Percentiles rank a stretch among this genome's conserved stretches.
Evolutionary conservation across 2,113 vertebrate genomes (phyloP).

Genomic region (Pogonocichla stellata): DNA sequence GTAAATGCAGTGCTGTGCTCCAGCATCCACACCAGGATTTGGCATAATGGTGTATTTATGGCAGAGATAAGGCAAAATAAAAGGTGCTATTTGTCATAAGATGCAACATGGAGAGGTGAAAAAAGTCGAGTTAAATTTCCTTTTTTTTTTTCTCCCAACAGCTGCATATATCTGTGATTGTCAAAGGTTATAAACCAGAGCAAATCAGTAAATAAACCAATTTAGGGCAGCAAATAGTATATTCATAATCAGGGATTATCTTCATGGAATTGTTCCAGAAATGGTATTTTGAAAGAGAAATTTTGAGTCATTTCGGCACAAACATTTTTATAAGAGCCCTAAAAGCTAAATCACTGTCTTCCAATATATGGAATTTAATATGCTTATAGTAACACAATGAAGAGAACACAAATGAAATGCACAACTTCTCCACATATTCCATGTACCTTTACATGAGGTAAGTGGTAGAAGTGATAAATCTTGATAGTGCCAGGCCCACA

Average conservation of each 20-base stretch:
- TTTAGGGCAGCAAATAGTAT: not conserved
- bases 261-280: not conserved
- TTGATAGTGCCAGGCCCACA: not conserved
- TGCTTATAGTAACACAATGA: not conserved
- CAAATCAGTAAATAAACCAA: not conserved
- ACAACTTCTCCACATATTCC: not conserved
- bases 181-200: not conserved
- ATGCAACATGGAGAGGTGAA: not conserved
- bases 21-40: not conserved
- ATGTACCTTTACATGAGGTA: not conserved
- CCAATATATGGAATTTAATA: not conserved
- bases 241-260: not conserved
- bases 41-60: not conserved
- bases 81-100: not conserved
- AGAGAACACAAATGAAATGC: not conserved
- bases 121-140: not conserved
- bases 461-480: not conserved
- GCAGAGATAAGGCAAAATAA: not conserved
- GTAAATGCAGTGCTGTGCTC: not conserved
- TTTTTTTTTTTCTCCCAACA: not conserved
- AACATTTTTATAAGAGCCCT: not conserved
- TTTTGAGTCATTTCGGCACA: not conserved
- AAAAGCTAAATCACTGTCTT: not conserved
- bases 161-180: not conserved
- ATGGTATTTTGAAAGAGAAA: not conserved